phyloP scores from a whole-genome alignment of 1,140 invertebrate genomes.

The Caenorhabditis latens region DNA sequence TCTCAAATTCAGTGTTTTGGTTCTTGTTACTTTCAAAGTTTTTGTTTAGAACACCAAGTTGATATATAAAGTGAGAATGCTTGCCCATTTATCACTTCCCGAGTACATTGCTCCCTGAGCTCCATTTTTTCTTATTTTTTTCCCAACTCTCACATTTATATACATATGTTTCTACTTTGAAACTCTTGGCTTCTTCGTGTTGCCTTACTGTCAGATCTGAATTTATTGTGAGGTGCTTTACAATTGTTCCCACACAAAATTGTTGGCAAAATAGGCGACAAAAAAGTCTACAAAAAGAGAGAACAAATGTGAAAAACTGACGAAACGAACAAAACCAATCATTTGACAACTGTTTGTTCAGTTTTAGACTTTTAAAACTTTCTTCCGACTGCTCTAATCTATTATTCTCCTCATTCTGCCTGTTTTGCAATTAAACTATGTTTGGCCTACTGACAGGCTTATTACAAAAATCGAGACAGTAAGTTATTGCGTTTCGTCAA shows the following conservation, averaged over 20 bases:
- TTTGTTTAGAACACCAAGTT: background rate
- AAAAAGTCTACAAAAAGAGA: background rate
- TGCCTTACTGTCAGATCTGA: background rate
- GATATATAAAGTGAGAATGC: background rate
- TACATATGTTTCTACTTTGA: conserved; percentile 19
- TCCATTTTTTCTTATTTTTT: background rate
- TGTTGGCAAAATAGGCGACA: background rate
- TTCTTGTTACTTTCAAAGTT: too few species aligned
- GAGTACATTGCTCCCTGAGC: conserved; percentile 26
- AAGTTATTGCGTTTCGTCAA: conserved; percentile 31
- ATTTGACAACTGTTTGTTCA: conserved; percentile 41
- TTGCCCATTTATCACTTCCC: background rate
- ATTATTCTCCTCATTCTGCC: background rate
- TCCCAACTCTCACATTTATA: background rate
- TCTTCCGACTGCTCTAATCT: background rate
- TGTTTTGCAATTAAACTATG: background rate
- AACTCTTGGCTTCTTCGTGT: background rate
- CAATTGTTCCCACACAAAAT: background rate
- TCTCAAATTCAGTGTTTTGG: too few species aligned
- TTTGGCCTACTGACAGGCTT: conserved; percentile 15
- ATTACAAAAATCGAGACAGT: conserved; percentile 45
- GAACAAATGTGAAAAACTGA: conserved; percentile 15
- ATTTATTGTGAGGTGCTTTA: background rate
- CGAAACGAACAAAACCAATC: conserved; percentile 15
- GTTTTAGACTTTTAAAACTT: background rate